These are phyloP conservation scores for Camelus bactrianus DNA, from an alignment of 2,113 vertebrate species.

Conservation along the genomic window DNA sequence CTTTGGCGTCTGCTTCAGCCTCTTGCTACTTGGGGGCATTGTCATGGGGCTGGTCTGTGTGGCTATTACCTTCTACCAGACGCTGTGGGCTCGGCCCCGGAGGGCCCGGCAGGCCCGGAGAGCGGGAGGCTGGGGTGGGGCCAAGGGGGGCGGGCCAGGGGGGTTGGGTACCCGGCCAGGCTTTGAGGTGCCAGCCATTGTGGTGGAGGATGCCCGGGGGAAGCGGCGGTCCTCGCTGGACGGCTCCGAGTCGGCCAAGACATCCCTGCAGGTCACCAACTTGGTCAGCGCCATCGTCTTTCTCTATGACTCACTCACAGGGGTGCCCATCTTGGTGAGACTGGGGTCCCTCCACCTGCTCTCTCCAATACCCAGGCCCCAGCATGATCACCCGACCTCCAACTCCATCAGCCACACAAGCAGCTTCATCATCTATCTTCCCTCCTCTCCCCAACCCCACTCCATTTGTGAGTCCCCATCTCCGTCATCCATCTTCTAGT, in stretches of 20 bases:
- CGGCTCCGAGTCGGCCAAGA: constrained; percentile 91
- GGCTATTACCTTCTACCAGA: constrained; percentile 91
- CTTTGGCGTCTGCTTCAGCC: constrained; percentile 91
- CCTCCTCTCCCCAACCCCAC: background rate
- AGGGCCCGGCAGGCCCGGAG: constrained; percentile 84
- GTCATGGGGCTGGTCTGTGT: constrained; percentile 91
- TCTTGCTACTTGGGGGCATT: constrained; percentile 89
- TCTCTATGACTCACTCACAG: constrained; percentile 91
- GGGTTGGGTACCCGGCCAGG: constrained; percentile 80
- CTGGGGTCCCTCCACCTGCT: background rate
- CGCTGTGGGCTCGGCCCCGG: constrained; percentile 87
- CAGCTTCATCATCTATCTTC: background rate
- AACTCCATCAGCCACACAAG: background rate
- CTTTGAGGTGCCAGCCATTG: constrained; percentile 91
- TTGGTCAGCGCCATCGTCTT: constrained; percentile 92
- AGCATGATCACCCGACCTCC: background rate
- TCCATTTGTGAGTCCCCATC: background rate
- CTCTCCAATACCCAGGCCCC: background rate
- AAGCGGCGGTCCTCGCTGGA: constrained; percentile 91
- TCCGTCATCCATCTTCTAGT: background rate
- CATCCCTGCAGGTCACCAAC: constrained; percentile 92
- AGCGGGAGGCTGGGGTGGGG: constrained; percentile 71
- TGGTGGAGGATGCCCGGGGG: constrained; percentile 90
- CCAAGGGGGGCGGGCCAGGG: constrained; percentile 57
- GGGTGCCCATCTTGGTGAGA: constrained; percentile 92